Base-by-base conservation (phyloP, 2,888 invertebrate species). In the Aquatica leii region DNA sequence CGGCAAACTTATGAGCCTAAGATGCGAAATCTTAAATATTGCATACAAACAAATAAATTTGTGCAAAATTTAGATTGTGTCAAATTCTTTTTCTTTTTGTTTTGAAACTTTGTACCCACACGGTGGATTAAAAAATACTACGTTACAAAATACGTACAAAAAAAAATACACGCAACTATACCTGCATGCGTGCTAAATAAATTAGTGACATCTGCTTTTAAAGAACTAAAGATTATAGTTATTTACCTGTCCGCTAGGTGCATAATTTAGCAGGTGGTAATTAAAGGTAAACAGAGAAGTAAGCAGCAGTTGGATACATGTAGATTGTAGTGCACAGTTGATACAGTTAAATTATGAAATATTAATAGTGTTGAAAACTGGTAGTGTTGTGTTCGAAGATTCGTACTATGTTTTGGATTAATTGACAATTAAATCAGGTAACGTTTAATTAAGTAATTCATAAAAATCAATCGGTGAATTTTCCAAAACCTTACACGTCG, bases 291-390 rank as follows among this genome's bases (percentile, higher is more conserved):
- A 62, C 64, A 67, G 59, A 54, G 67, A 68, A 63, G 58, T 67
- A 62, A 66, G 66, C 68, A 67, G 61, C 62, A 66, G 65, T 69
- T 69, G 63, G 59, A 56, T 58, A 66, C 65, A 68, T 62, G 65
- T 63, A 14, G 62, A 69, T 67, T 68, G 69, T 67, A 63, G 68
- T 66, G 69, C 60, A 67, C 53, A 67, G 67, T 68, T 68, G 70
- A 68, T 56, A 67, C 64, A 68, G 69, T 67, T 66, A 69, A 71
- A 73, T 62, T 65, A 70, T 70, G 69, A 73, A 68, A 71, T 70
- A 53, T 43, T 56, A 50, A 59, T 56, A 56, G 62, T 73, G 72
- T 68, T 62, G 66, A 62, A 68, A 69, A 53, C 66, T 68, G 61
- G 61, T 62, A 58, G 69, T 71, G 59, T 59, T 60, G 62, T 69